Conservation (phyloP, 2,888 invertebrate genomes). For the Microplitis deprimator region DNA sequence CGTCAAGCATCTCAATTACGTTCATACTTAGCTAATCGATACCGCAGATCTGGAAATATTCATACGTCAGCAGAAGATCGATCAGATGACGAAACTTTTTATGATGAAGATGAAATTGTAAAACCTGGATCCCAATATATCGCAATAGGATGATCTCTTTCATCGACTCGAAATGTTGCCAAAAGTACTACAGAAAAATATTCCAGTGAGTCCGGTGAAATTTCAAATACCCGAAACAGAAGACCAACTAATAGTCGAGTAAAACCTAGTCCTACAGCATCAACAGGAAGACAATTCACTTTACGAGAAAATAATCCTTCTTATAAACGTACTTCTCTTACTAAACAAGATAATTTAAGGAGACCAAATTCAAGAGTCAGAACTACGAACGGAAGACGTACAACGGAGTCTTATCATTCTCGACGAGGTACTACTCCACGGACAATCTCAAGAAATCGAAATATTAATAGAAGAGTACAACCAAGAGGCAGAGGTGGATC, state of each 20-base stretch:
- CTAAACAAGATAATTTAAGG: slow-evolving; percentile 54
- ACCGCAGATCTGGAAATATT: slow-evolving; percentile 74
- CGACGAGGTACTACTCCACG: slow-evolving; percentile 72
- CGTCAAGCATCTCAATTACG: slow-evolving; percentile 65
- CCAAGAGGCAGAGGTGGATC: slow-evolving; percentile 72
- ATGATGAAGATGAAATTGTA: slow-evolving; percentile 60
- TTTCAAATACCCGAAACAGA: slow-evolving; percentile 55
- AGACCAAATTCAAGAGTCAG: slow-evolving; percentile 72
- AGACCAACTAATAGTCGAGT: slow-evolving; percentile 56
- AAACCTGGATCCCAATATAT: slow-evolving; percentile 71
- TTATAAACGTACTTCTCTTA: slow-evolving; percentile 73
- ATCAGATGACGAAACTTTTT: slow-evolving; percentile 55
- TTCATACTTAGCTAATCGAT: slow-evolving; percentile 70
- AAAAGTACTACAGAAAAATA: slow-evolving; percentile 58
- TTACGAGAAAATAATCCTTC: slow-evolving; percentile 81
- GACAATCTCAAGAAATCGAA: slow-evolving; percentile 69
- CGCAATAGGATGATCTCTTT: slow-evolving; percentile 67
- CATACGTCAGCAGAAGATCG: slow-evolving; percentile 56
- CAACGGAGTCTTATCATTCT: slow-evolving; percentile 71
- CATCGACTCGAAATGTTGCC: slow-evolving; percentile 51
- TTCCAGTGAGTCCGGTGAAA: slow-evolving; percentile 53
- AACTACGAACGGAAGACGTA: slow-evolving; percentile 68
- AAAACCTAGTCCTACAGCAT: slow-evolving; percentile 70
- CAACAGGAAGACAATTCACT: slow-evolving; percentile 81
- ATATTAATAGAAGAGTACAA: slow-evolving; percentile 61